Evolutionary conservation across 2,888 invertebrate genomes (phyloP).

Genomic region (Drosophila siamana): DNA sequence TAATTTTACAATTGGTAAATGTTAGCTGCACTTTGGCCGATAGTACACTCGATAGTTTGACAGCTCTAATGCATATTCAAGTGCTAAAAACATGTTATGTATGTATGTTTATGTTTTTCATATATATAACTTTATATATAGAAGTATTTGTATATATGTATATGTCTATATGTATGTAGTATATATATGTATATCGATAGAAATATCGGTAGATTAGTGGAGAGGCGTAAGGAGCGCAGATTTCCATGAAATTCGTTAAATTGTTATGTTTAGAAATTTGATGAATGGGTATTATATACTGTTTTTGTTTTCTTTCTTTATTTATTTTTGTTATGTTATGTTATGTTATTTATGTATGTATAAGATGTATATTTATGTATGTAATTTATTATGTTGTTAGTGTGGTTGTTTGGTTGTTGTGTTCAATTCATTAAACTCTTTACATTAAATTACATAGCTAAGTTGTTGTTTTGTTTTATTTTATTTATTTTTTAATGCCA

Average conservation of each 20-base stretch:
- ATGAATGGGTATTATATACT: constrained; percentile 24
- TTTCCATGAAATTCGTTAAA: constrained; percentile 68
- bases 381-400: constrained; percentile 38
- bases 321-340: constrained; percentile 32
- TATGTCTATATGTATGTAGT: constrained; percentile 40
- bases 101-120: not conserved
- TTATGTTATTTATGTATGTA: constrained; percentile 17
- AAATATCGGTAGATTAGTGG: constrained; percentile 62
- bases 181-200: constrained; percentile 53
- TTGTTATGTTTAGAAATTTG: constrained; percentile 48
- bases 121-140: constrained; percentile 22
- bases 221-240: constrained; percentile 57
- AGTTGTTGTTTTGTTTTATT: constrained; percentile 57
- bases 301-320: constrained; percentile 1
- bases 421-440: constrained; percentile 73
- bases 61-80: constrained; percentile 45
- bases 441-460: constrained; percentile 74
- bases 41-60: constrained; percentile 1
- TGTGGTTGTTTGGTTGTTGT: constrained; percentile 46
- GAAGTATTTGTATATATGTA: constrained; percentile 26
- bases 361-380: constrained; percentile 36
- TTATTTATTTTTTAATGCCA: constrained; percentile 36
- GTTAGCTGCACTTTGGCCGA: not conserved
- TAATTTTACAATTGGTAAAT: not conserved
- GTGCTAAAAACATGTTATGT: constrained; percentile 67